phyloP scores from a whole-genome alignment of 2,113 vertebrate species.

The Forbesichthys agassizii region DNA sequence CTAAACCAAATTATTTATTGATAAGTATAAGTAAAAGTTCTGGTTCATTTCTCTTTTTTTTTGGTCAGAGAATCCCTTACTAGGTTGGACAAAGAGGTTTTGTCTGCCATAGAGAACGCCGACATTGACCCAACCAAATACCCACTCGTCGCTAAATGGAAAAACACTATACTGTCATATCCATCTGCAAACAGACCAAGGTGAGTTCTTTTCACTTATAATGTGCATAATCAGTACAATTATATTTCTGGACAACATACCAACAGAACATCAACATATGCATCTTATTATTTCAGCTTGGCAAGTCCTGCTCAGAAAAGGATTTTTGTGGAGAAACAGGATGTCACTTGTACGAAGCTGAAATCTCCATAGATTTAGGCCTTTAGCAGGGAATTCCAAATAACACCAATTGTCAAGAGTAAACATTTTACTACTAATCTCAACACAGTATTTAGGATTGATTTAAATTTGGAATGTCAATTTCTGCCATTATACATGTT shows the following conservation, averaged over 20 bases:
- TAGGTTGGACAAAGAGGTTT: constrained; percentile 82
- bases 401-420: no score
- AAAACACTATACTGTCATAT: constrained; percentile 62
- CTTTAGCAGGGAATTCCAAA: no score
- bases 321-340: not conserved
- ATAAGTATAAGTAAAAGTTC: not conserved
- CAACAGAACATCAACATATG: not conserved
- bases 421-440: no score
- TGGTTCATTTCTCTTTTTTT: not conserved
- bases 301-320: constrained; percentile 70
- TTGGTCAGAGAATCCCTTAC: constrained; percentile 78
- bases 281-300: constrained; percentile 75
- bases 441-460: no score
- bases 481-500: no score
- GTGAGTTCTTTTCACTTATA: constrained; percentile 54
- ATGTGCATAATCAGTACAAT: not conserved
- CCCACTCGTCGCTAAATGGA: constrained; percentile 78
- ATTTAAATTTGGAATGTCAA: no score
- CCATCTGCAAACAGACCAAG: constrained; percentile 79
- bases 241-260: not conserved
- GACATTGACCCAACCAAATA: constrained; percentile 75
- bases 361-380: no score
- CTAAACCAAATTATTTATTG: no score
- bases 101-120: constrained; percentile 72
- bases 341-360: not conserved